Conservation (phyloP, 2,113 vertebrate genomes). For the Rissa tridactyla region DNA sequence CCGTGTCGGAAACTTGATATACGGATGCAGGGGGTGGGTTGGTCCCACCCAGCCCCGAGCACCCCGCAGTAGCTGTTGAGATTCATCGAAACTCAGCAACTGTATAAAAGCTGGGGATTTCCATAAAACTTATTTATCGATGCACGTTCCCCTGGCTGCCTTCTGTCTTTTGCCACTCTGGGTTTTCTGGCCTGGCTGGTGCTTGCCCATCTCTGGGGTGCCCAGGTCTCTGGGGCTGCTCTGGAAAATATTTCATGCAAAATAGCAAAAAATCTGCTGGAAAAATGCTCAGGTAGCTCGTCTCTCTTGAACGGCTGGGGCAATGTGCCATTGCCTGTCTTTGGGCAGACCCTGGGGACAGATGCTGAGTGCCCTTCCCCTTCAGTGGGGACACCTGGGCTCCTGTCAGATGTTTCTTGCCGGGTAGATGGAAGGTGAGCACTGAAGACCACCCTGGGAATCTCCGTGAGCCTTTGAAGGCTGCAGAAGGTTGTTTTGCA, state of each 20-base stretch:
- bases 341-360: background rate
- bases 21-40: background rate
- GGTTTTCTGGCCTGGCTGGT: background rate
- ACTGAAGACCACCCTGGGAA: background rate
- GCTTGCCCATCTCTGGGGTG: background rate
- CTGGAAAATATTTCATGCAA: background rate
- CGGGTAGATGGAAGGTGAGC: background rate
- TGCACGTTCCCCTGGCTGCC: background rate
- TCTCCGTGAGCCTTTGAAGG: background rate
- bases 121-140: background rate
- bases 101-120: background rate
- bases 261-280: background rate
- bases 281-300: background rate
- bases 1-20: accelerated
- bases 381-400: background rate
- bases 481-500: background rate
- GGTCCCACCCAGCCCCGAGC: background rate
- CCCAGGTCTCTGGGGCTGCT: background rate
- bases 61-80: background rate
- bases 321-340: accelerated
- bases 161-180: background rate
- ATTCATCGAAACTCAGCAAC: background rate
- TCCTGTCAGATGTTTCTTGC: background rate
- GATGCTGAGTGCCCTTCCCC: background rate
- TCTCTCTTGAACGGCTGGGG: background rate